Evolutionary conservation across 2,797 vertebrate species (phyloP).

Genomic region (Lacerta agilis): DNA sequence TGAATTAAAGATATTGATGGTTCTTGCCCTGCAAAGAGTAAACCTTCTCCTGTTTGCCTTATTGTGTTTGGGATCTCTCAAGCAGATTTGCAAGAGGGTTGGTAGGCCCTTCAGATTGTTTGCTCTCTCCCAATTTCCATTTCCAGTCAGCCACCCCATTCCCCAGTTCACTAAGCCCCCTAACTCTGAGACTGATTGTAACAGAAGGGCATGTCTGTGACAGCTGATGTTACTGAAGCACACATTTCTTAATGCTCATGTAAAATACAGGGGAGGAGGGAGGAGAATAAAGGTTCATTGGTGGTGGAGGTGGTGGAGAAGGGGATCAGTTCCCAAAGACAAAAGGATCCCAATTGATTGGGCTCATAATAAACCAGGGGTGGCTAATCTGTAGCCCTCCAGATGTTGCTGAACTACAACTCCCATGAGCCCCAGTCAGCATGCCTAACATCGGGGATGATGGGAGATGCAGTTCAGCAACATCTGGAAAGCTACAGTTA

Average conservation of each 20-base stretch:
- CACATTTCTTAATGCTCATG: background rate
- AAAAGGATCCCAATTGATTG: background rate
- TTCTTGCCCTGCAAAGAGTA: background rate
- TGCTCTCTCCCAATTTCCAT: background rate
- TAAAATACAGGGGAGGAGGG: background rate
- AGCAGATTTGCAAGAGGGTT: background rate
- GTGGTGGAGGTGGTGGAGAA: background rate
- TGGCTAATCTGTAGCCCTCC: too few relatives aligned
- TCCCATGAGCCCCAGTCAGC: too few relatives aligned
- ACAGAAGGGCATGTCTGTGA: background rate
- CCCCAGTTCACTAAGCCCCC: background rate
- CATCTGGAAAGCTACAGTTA: too few relatives aligned
- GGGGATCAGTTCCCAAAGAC: background rate
- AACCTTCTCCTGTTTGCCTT: background rate
- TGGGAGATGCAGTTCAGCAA: too few relatives aligned
- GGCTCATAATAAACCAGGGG: background rate
- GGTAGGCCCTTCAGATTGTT: background rate
- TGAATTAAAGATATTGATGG: background rate
- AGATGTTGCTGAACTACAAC: too few relatives aligned
- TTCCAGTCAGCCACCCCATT: background rate
- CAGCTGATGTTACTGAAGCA: too few relatives aligned
- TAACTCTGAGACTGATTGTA: too few relatives aligned
- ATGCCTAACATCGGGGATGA: too few relatives aligned
- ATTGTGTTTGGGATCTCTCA: background rate
- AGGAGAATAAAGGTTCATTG: background rate